These are phyloP conservation scores for Stegodyphus dumicola DNA, from an alignment of 1,140 invertebrate species.

Conservation along the genomic window DNA sequence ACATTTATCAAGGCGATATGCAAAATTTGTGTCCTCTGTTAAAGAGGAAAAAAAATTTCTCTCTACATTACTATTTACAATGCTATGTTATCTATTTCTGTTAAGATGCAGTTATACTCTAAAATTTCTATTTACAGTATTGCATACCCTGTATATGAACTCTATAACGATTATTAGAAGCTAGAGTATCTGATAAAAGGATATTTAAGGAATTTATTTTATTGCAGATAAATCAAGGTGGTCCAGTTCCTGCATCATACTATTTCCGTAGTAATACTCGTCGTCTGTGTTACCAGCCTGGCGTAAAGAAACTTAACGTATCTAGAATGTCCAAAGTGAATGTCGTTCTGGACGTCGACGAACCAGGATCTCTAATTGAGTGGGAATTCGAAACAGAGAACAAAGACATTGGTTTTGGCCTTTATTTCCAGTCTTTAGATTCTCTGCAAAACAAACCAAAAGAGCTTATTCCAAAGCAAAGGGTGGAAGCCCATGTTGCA, in stretches of 20 bases:
- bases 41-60: too few relatives aligned
- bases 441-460: slow-evolving; percentile 74
- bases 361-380: slow-evolving; percentile 76
- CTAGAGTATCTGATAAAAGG: too few relatives aligned
- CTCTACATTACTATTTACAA: too few relatives aligned
- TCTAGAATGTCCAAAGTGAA: slow-evolving; percentile 46
- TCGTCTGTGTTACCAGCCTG: slow-evolving; percentile 24
- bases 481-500: slow-evolving; percentile 79
- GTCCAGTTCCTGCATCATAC: slow-evolving; percentile 82
- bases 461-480: slow-evolving; percentile 76
- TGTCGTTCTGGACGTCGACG: slow-evolving; percentile 75
- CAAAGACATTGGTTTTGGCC: slow-evolving; percentile 88
- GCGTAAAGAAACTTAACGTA: slow-evolving; percentile 28
- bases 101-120: too few relatives aligned
- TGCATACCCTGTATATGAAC: too few relatives aligned
- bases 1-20: too few relatives aligned
- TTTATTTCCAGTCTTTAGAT: slow-evolving; percentile 72
- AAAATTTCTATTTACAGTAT: too few relatives aligned
- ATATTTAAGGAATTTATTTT: too few relatives aligned
- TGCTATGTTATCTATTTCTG: too few relatives aligned
- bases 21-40: too few relatives aligned
- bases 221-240: slow-evolving; percentile 77
- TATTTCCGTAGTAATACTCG: slow-evolving; percentile 70
- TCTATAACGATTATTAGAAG: too few relatives aligned
- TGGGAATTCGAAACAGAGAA: slow-evolving; percentile 89